These are phyloP conservation scores for Lepidochrysops patricia DNA, from an alignment of 2,888 invertebrate species.

Conservation along the genomic window DNA sequence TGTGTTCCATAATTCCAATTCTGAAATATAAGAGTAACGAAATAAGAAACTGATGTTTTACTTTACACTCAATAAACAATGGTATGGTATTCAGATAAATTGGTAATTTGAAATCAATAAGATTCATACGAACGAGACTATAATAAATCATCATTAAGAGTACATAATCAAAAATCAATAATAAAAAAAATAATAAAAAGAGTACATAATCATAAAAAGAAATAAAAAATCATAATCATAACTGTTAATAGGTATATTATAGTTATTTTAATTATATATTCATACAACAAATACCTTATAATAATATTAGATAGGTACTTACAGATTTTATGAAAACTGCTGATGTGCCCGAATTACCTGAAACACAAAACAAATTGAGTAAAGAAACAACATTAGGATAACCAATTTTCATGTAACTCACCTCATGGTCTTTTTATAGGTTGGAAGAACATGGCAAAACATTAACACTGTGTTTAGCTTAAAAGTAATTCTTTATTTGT, in stretches of 20 bases:
- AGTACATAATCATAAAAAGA: no score
- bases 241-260: no score
- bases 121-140: conserved; percentile 64
- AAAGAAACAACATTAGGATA: conserved; percentile 52
- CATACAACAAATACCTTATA: no score
- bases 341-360: conserved; percentile 33
- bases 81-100: conserved; percentile 28
- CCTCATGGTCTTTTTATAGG: conserved; percentile 40
- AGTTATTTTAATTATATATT: no score
- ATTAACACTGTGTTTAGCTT: conserved; percentile 51
- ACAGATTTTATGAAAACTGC: conserved; percentile 10
- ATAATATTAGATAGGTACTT: no score
- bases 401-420: conserved; percentile 46
- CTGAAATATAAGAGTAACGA: no score
- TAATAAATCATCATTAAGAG: conserved; percentile 42
- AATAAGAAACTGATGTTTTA: no score
- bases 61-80: neutral
- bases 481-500: conserved; percentile 68
- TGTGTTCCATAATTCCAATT: no score
- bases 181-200: neutral
- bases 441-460: conserved; percentile 30
- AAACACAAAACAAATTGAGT: conserved; percentile 58
- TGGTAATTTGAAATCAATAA: conserved; percentile 50
- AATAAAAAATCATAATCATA: neutral
- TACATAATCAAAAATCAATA: conserved; percentile 36